Evolutionary conservation across 2,113 vertebrate species (phyloP).

Genomic region (Gymnobelideus leadbeateri): DNA sequence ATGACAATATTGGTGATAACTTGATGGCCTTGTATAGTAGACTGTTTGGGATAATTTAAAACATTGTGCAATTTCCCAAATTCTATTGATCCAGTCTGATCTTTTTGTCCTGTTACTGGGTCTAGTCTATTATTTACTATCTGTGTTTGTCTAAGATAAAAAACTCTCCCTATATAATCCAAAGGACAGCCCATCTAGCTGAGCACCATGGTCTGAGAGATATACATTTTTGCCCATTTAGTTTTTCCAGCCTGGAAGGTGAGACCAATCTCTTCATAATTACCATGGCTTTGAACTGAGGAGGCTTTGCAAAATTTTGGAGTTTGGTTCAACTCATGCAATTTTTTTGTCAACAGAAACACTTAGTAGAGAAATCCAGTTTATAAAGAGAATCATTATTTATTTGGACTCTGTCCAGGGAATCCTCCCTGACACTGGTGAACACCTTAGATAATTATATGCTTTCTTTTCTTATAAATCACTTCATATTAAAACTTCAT

Average conservation of each 20-base stretch:
- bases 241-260: not conserved
- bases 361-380: not conserved
- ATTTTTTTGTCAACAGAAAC: not conserved
- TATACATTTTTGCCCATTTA: not conserved
- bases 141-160: not conserved
- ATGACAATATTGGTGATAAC: not conserved
- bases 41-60: not conserved
- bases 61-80: not conserved
- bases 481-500: not conserved
- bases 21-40: not conserved
- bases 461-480: not conserved
- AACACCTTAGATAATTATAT: not conserved
- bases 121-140: not conserved
- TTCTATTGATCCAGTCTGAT: not conserved
- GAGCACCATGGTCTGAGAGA: not conserved
- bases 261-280: not conserved
- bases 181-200: not conserved
- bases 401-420: not conserved
- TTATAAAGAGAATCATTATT: not conserved
- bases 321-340: not conserved
- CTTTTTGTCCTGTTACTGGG: not conserved
- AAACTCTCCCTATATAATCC: not conserved
- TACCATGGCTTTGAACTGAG: not conserved
- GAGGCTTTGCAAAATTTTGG: not conserved
- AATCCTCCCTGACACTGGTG: not conserved